Evolutionary conservation across 2,888 invertebrate genomes (phyloP).

Genomic region (Arctia plantaginis): DNA sequence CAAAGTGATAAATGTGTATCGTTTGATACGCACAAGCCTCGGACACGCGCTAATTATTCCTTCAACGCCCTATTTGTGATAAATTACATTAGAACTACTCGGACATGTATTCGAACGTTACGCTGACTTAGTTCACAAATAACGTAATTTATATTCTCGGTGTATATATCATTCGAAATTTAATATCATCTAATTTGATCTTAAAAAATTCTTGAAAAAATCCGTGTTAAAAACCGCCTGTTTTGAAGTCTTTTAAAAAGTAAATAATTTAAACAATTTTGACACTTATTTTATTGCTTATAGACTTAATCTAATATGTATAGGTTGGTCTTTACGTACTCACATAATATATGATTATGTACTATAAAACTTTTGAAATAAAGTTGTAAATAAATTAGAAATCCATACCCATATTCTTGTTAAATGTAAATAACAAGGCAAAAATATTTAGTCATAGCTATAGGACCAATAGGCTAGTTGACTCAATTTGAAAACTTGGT

Average conservation of each 20-base stretch:
- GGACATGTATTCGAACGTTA: conserved; percentile 12
- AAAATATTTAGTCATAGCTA: not conserved
- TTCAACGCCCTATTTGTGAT: conserved; percentile 32
- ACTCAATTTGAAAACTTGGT: too few species aligned
- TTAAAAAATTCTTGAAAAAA: too few species aligned
- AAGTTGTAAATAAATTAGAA: not conserved
- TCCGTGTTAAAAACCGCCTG: too few species aligned
- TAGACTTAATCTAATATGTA: too few species aligned
- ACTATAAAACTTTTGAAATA: too few species aligned
- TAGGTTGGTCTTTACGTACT: too few species aligned
- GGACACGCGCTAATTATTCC: conserved; percentile 35
- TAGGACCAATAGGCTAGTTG: too few species aligned
- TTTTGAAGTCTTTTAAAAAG: too few species aligned
- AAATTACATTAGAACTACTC: conserved; percentile 15
- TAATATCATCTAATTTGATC: too few species aligned
- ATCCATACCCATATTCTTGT: not conserved
- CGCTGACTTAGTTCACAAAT: not conserved
- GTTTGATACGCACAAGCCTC: conserved; percentile 30
- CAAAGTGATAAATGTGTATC: conserved; percentile 25
- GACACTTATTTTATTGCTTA: too few species aligned
- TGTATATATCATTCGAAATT: not conserved
- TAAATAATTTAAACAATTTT: too few species aligned
- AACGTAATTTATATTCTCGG: not conserved
- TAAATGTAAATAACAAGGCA: not conserved
- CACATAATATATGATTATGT: too few species aligned